Percentiles rank a stretch among this genome's conserved stretches.
Conservation (phyloP, 2,888 invertebrate genomes). For the Idaea aversata region DNA sequence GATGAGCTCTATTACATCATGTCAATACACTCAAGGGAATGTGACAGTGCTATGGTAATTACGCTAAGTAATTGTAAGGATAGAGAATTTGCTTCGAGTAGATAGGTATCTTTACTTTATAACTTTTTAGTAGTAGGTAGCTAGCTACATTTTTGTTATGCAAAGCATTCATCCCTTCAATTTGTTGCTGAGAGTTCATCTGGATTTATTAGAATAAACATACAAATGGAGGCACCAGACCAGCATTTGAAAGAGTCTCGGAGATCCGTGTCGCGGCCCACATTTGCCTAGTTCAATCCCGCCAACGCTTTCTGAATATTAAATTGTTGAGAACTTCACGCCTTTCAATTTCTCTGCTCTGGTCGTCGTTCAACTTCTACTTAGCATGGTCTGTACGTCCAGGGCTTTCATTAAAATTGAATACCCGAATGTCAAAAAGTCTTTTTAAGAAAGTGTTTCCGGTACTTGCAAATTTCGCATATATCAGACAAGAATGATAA, state of each 20-base stretch:
- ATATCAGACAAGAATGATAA: slow-evolving; percentile 3
- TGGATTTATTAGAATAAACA: slow-evolving; percentile 32
- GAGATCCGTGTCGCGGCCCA: slow-evolving; percentile 68
- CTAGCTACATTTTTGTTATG: neutral
- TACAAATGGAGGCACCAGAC: slow-evolving; percentile 37
- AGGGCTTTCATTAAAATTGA: slow-evolving; percentile 39
- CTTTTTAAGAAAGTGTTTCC: slow-evolving; percentile 34
- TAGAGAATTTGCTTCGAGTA: neutral
- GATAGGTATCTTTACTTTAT: neutral
- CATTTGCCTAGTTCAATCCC: slow-evolving; percentile 65
- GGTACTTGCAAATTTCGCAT: slow-evolving; percentile 23
- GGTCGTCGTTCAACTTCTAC: slow-evolving; percentile 42
- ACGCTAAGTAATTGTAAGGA: neutral
- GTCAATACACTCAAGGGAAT: neutral
- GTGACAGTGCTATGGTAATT: neutral
- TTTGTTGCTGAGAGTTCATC: neutral
- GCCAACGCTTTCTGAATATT: slow-evolving; percentile 67
- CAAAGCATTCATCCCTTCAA: neutral
- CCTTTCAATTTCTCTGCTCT: slow-evolving; percentile 62
- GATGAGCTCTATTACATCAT: slow-evolving; percentile 9
- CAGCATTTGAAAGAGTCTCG: slow-evolving; percentile 37
- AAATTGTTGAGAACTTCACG: slow-evolving; percentile 51
- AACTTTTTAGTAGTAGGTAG: neutral
- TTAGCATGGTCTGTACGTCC: slow-evolving; percentile 46
- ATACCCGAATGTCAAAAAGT: slow-evolving; percentile 33